phyloP scores from a whole-genome alignment of 2,113 vertebrate genomes.

The Paradisaea rubra region DNA sequence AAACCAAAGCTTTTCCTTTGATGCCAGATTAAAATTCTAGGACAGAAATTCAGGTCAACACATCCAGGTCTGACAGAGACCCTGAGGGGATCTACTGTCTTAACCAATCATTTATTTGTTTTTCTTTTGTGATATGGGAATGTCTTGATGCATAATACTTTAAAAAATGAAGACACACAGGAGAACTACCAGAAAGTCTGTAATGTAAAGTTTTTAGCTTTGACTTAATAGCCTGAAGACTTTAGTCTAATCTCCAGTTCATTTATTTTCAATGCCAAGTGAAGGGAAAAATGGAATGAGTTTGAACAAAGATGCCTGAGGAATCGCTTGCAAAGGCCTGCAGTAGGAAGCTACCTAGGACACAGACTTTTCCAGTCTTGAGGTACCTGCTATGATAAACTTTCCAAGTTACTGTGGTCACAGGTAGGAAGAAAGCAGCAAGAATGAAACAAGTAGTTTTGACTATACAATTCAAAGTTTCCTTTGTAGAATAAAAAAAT shows the following conservation, averaged over 20 bases:
- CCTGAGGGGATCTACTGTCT: constrained; percentile 15
- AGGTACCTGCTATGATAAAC: neutral
- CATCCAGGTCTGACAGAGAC: neutral
- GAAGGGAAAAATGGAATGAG: neutral
- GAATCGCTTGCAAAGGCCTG: neutral
- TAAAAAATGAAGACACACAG: neutral
- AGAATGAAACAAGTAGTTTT: neutral
- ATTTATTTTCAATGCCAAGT: constrained; percentile 20
- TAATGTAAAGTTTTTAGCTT: neutral
- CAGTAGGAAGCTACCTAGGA: neutral
- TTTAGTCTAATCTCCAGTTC: neutral
- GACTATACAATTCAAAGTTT: neutral
- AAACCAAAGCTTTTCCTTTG: neutral
- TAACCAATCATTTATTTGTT: neutral
- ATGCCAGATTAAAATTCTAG: neutral
- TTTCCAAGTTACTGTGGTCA: neutral
- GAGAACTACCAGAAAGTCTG: neutral
- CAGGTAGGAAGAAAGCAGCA: neutral
- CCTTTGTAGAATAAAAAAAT: neutral
- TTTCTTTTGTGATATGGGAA: neutral
- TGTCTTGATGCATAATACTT: neutral
- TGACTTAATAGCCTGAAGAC: neutral
- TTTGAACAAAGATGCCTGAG: neutral
- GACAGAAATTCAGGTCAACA: constrained; percentile 8
- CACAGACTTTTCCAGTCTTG: neutral